phyloP scores from a whole-genome alignment of 2,113 vertebrate genomes.

The Oplegnathus fasciatus region DNA sequence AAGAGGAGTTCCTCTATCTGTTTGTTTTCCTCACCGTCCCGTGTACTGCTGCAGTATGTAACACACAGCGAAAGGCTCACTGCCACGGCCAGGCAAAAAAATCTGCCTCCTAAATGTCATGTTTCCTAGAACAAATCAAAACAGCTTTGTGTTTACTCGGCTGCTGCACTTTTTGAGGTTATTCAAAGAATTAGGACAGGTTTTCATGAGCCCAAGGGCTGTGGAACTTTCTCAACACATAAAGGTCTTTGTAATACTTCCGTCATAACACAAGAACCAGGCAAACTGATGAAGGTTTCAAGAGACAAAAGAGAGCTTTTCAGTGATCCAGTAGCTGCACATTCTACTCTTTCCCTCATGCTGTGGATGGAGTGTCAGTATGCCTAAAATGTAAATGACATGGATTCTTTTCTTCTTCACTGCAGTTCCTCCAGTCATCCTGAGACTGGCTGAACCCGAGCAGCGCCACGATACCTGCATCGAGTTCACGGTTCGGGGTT shows the following conservation, averaged over 20 bases:
- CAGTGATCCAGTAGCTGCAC: not conserved
- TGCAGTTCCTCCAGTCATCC: constrained; percentile 93
- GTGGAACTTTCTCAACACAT: constrained; percentile 25
- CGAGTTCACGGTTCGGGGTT: constrained; percentile 93
- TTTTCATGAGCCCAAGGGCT: constrained; percentile 45
- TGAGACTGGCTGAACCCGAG: constrained; percentile 92
- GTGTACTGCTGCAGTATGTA: constrained; percentile 30
- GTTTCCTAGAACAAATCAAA: constrained; percentile 42
- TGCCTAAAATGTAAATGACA: not conserved
- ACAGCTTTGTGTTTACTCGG: constrained; percentile 25
- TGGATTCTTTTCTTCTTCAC: not conserved
- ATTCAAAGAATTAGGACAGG: constrained; percentile 33
- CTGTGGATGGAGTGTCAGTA: not conserved
- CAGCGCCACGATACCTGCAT: constrained; percentile 95
- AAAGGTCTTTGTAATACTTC: not conserved
- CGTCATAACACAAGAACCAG: not conserved
- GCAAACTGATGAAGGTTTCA: not conserved
- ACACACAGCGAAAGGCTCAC: constrained; percentile 29
- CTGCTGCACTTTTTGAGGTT: constrained; percentile 12
- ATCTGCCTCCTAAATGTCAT: constrained; percentile 52
- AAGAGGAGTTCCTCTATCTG: constrained; percentile 14
- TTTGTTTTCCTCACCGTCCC: constrained; percentile 19
- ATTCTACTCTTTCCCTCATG: not conserved
- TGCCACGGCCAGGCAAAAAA: constrained; percentile 41
- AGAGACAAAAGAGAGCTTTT: not conserved